Evolutionary conservation across 2,113 vertebrate genomes (phyloP).

Genomic region (Dasyprocta punctata): DNA sequence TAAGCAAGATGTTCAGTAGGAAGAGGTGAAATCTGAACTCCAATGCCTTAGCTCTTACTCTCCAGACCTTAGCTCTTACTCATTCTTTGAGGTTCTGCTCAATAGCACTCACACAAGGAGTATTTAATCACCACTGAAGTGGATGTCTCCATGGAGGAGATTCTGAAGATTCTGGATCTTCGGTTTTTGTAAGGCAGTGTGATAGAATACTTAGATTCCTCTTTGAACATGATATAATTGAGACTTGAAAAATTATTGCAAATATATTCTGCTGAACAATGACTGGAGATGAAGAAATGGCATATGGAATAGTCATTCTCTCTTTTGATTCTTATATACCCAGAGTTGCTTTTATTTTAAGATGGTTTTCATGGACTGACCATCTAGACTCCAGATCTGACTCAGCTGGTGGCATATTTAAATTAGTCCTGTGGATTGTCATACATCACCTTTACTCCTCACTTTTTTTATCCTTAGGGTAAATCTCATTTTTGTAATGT

Average conservation of each 20-base stretch:
- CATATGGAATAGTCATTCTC: neutral
- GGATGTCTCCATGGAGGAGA: neutral
- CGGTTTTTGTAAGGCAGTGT: neutral
- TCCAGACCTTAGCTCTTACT: neutral
- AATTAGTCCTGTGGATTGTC: neutral
- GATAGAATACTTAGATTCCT: neutral
- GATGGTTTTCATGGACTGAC: neutral
- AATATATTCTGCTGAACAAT: neutral
- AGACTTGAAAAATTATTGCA: neutral
- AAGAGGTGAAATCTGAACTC: neutral
- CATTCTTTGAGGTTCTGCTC: neutral
- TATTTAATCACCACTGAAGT: neutral
- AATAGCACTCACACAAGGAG: accelerated
- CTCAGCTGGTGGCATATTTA: neutral
- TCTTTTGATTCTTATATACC: neutral
- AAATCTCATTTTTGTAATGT: constrained; percentile 50
- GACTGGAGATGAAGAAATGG: neutral
- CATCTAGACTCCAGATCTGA: neutral
- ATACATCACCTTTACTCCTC: neutral
- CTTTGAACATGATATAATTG: neutral
- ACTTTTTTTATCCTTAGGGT: neutral
- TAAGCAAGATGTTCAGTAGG: neutral
- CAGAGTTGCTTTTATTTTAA: neutral
- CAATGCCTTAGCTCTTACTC: neutral
- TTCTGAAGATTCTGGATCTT: neutral